Base-by-base conservation (phyloP, 2,113 vertebrate genomes). In the Sula dactylatra region DNA sequence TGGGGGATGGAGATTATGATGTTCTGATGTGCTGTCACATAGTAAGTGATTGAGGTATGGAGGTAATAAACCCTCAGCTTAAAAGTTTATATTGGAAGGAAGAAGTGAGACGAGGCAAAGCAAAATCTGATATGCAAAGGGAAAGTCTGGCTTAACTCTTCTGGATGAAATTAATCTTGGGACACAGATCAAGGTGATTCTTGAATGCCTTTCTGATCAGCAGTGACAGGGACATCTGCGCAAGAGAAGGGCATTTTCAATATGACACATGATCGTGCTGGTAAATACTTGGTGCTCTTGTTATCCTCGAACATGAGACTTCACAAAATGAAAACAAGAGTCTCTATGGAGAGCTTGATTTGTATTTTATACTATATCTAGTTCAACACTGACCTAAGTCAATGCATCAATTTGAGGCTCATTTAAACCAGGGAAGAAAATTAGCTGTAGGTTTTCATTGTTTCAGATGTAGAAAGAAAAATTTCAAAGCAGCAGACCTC, bases 111-210 rank as follows among this genome's bases (percentile, higher is more conserved):
- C 5, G 5, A 47, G 76, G 69, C 77, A 83, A 93, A 89, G 65
- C 69, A 95, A 92, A 96, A 95, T 85, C 70, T 93, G 58, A 84
- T 92, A 58, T 3, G 25, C 81, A 72, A 67, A 82, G 49, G 29
- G 47, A 90, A 74, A 50, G 52, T 86, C 84, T 97, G 86, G 45
- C 54, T 88, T 94, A 97, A 62, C 79, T 88, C 83, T 80, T 78
- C 42, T 76, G 74, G 58, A 66, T 87, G 34, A 85, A 85, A 88
- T 94, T 94, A 73, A 94, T 92, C n/a, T 90, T 93, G 81, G 81
- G 59, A 69, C 61, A 73, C 26, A 88, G 59, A 82, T 83, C 47
- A 76, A 72, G 76, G 70, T 81, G 87, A 62, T 82, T 91, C n/a
- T 27, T 76, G 67, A 85, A 58, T 87, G 74, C 29, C 64, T 83